Conservation (phyloP, 2,113 vertebrate species). For the Tetrao urogallus region DNA sequence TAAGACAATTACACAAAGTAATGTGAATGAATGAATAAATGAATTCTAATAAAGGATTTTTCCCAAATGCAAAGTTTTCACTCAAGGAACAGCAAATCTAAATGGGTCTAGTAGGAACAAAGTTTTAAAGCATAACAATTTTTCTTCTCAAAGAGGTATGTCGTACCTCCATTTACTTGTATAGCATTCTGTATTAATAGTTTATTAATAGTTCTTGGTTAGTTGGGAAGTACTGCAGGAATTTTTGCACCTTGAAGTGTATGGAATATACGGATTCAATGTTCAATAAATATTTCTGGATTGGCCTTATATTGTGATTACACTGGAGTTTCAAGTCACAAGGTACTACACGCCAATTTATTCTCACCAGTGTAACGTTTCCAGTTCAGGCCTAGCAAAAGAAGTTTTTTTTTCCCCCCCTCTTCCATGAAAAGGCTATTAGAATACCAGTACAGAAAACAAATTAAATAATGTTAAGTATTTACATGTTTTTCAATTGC, state of each 20-base stretch:
- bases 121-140: background rate
- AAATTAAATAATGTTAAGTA: background rate
- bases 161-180: background rate
- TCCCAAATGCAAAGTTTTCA: background rate
- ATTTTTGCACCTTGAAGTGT: background rate
- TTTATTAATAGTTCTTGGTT: background rate
- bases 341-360: background rate
- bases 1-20: background rate
- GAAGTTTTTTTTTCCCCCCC: background rate
- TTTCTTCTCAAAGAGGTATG: background rate
- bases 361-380: background rate
- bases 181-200: background rate
- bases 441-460: background rate
- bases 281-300: background rate
- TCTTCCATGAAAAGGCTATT: background rate
- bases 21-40: background rate
- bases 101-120: background rate
- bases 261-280: background rate
- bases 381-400: background rate
- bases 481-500: background rate
- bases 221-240: background rate
- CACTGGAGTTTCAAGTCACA: background rate
- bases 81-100: background rate
- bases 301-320: background rate
- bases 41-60: background rate